Evolutionary conservation across 2,888 invertebrate species (phyloP), one percentile per base, ranked within the genome.

Genomic region (Bellardia pandia): DNA sequence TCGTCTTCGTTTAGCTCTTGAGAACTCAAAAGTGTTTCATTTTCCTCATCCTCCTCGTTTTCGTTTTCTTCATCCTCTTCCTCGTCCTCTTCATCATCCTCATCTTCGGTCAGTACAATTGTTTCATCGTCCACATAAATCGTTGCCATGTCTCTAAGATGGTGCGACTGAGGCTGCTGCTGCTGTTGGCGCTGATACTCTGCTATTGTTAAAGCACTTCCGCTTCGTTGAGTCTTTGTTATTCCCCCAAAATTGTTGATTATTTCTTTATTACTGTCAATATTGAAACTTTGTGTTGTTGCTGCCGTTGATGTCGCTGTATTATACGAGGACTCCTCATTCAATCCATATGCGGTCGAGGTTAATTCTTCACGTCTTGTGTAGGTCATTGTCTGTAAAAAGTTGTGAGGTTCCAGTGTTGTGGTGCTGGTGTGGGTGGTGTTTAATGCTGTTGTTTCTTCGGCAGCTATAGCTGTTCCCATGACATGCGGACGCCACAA

Each of bases 31-130:
- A 92, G 90, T 90, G 90, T 91, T 90, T 93, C 93, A 82, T 83
- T 81, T 85, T 85, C 85, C 53, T 88, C 87, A 72, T 90, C 91
- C 84, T 91, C 88, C 69, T 91, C 90, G 86, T 90, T 90, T 42
- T 89, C 88, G 23, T 91, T 91, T 88, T 91, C 91, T 84, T 92
- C 91, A 85, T 91, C 91, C 0, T 76, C 86, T 0, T 82, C 86
- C 0, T 76, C 86, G 0, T 82, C 86, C 2, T 72, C 69, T 60
- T 89, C 90, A 86, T 92, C 91, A 62, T 92, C 92, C 71, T 93
- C 93, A 89, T 93, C 93, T 89, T 93, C 93, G 90, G 93, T 93
- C 90, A 93, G 89, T 89, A 93, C 91, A 90, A 93, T 93, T 89
- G 93, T 93, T 90, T 93, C 93, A 86, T 92, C 92, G 79, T 92